Evolutionary conservation across 2,113 vertebrate genomes (phyloP).

Genomic region (Coptodon bakossiorum): DNA sequence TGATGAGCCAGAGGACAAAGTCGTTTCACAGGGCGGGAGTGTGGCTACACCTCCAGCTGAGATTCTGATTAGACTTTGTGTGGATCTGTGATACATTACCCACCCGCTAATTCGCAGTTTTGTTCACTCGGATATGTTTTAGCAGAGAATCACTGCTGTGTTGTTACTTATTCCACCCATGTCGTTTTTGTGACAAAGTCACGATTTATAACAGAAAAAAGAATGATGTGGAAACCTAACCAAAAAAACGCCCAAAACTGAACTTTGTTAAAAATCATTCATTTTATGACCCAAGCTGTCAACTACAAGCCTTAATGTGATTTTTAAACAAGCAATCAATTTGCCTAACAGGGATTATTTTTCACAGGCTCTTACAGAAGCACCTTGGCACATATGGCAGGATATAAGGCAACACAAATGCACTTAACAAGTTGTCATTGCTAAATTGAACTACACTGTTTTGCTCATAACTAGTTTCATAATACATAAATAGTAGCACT

Average conservation of each 20-base stretch:
- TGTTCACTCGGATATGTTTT: background rate
- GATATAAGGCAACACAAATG: conserved; percentile 12
- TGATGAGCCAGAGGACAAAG: conserved; percentile 41
- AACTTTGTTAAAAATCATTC: background rate
- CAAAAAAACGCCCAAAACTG: rapidly evolving
- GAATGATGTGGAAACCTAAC: background rate
- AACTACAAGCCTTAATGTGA: background rate
- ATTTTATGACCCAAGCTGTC: background rate
- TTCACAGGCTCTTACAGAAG: conserved; percentile 7
- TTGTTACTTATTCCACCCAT: background rate
- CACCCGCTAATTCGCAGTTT: conserved; percentile 1
- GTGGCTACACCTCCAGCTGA: conserved; percentile 32
- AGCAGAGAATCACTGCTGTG: background rate
- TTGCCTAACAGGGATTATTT: conserved; percentile 8
- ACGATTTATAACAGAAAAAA: background rate
- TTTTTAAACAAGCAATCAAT: conserved; percentile 33
- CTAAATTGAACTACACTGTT: conserved; percentile 16
- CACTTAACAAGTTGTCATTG: conserved; percentile 29
- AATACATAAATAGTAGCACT: background rate
- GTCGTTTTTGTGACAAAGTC: background rate
- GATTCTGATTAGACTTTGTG: conserved; percentile 43
- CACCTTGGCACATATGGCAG: conserved; percentile 4
- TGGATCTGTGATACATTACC: conserved; percentile 21
- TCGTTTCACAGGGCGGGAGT: conserved; percentile 30
- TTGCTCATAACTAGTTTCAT: conserved; percentile 9